Evolutionary conservation across 1,140 invertebrate species (phyloP), one percentile per base, ranked within the genome.

Genomic region (Anastatus disparis): DNA sequence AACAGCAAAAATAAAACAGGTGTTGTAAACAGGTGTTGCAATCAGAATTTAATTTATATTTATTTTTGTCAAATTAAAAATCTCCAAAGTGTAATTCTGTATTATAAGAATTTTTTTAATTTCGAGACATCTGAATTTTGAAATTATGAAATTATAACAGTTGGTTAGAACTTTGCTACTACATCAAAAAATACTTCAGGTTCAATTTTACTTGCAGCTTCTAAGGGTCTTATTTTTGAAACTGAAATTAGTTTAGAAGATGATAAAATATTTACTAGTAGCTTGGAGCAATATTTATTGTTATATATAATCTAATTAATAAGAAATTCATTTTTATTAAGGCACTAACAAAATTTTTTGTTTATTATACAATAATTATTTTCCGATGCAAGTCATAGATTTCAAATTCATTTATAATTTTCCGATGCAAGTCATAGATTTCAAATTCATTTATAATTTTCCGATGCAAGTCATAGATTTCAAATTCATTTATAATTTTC

Each of bases 141-240:
- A 75, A 94, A 93, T 53, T 93, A 96, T 84, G 91, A 95, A 80
- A 92, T 98, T 31, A 97, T 95, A 15, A 91, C 94, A 56, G 93
- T 98, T 1, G 96, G 91, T 0, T 98, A 96, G 93, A 97, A 96
- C 85, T 90, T 88, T 75, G 87, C 89, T 40, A 93, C 93, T 79
- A 89, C 89, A 26, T 93, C 90, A 0, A 90, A 93, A 56, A 87
- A 83, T 6, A 89, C 89, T 1, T 91, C 92, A 1, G 93, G 93
- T 3, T 89, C 93, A 1, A 96, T 98, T 74, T 84, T 98, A 20
- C 77, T 98, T 3, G 97, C 96, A 20, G 97, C 95, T 0, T 94
- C 93, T 15, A 94, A 93, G 81, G 97, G 96, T 22, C 82, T 95
- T n/a, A 93, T 98, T 74, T 91, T 97, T 84, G 96, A 98, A 82